Evolutionary conservation across 1,140 invertebrate species (phyloP), one percentile per base, ranked within the genome.

Genomic region (Asbolus verrucosus): DNA sequence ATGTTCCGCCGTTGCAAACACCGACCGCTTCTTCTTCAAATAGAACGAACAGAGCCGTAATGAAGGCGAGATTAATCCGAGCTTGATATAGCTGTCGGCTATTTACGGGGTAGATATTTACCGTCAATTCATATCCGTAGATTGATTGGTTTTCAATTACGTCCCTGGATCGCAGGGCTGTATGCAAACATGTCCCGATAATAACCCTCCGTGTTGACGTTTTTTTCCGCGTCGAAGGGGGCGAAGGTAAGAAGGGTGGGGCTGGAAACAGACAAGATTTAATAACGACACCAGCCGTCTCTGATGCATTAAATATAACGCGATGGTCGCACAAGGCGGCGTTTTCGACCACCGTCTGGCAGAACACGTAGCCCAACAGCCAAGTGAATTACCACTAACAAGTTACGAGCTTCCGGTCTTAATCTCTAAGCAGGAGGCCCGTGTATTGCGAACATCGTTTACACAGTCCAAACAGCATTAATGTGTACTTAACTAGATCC

Each of bases 401-500:
- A 41, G 27, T 33, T 41, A 30, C 65, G 24, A 36, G 31, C 59
- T 38, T 60, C 61, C 19, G 13, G 30, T 59, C 61, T 43, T 71
- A 60, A 68, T 69, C 67, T 61, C 39, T 63, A 41, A 33, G 65
- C 63, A 65, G 21, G 70, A 65, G 63, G 61, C 16, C 27, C 18
- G 27, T 71, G 38, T 62, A 68, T 67, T 63, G 65, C 60, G 69
- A 61, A 60, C 43, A 65, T 76, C 60, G 67, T 70, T 76, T 72
- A 65, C 73, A 74, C 59, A 76, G 61, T 77, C 75, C 68, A 73
- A 69, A 71, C 73, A 59, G 54, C 66, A 73, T 74, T 72, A 76
- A 76, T 75, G 69, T 70, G 71, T 73, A 76, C 73, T 76, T 75
- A 76, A 75, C 69, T 72, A 68, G 67, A 77, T 71, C 72, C 72